Evolutionary conservation across 1,140 invertebrate species (phyloP), one percentile per base, ranked within the genome.

Genomic region (Lineus longissimus): DNA sequence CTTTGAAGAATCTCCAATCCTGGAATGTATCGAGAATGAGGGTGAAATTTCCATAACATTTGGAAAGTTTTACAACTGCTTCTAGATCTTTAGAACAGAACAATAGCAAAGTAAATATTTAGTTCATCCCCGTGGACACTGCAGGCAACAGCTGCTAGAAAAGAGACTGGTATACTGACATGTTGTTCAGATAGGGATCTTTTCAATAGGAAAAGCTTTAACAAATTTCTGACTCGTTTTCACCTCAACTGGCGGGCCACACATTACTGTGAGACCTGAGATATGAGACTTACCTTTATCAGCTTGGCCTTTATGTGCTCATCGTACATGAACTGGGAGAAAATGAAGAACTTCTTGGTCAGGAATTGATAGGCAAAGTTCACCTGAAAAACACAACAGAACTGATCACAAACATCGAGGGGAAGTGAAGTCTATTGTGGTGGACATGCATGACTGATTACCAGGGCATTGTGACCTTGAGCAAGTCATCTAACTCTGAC

Each of bases 361-460:
- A 99, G 83, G 82, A 97, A 98, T 81, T 97, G 94, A 82, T 98
- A 99, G 0, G 94, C 94, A 78, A 94, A 96, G 78, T 98, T 98
- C 0, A 97, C 88, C 86, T 87, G 68, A 62, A 80, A 71, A 62
- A 41, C 27, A 63, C 54, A 70, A 30, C 61, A 41, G 41, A 67
- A 25, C 55, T 33, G 51, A 41, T 17, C 22, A 30, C 54, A 66
- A 17, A 62, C 55, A 41, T 4, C 0, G 11, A 0, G 1, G 47
- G 23, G 41, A 25, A 59, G 22, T 58, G n/a, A 25, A 43, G 23
- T n/a, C n/a, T n/a, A n/a, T n/a, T n/a, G n/a, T n/a, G n/a, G 17
- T n/a, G 31, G 27, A 40, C 4, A 9, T 43, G 7, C 22, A 13
- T 13, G 11, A 43, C 40, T 43, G 11, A 43, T n/a, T 43, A 13